Conservation (phyloP, 2,797 vertebrate species). For the Octomys mimax region DNA sequence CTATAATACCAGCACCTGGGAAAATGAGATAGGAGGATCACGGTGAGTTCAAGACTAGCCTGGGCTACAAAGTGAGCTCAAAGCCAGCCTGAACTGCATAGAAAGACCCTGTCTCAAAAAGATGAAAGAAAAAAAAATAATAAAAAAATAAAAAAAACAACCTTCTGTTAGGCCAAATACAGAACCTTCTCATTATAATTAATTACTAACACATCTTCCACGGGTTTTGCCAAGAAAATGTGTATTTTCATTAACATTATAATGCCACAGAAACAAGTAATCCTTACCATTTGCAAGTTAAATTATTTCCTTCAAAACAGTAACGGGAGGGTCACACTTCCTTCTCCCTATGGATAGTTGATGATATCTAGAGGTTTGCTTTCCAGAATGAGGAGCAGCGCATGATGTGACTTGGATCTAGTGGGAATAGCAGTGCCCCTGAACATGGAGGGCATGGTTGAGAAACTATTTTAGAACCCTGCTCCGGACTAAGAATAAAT, state of each 20-base stretch:
- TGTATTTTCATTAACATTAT: neutral
- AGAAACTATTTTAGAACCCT: neutral
- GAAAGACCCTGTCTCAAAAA: no score
- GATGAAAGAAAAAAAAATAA: no score
- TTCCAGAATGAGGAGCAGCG: no score
- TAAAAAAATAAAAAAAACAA: neutral
- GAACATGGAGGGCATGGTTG: neutral
- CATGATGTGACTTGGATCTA: neutral
- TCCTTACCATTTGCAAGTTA: neutral
- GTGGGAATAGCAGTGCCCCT: neutral
- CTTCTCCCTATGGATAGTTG: neutral
- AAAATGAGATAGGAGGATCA: no score
- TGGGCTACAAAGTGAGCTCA: no score
- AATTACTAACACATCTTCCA: neutral
- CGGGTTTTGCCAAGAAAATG: constrained; percentile 15
- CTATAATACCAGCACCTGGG: no score
- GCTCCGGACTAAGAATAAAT: neutral
- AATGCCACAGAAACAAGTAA: neutral
- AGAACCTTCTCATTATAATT: constrained; percentile 48
- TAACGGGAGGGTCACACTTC: neutral
- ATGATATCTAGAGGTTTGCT: neutral
- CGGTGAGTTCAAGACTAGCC: no score
- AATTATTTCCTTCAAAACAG: constrained; percentile 4
- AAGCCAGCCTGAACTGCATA: no score
- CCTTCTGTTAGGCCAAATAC: constrained; percentile 17